Base-by-base conservation (phyloP, 1,140 invertebrate genomes). In the Neomicropteryx cornuta region DNA sequence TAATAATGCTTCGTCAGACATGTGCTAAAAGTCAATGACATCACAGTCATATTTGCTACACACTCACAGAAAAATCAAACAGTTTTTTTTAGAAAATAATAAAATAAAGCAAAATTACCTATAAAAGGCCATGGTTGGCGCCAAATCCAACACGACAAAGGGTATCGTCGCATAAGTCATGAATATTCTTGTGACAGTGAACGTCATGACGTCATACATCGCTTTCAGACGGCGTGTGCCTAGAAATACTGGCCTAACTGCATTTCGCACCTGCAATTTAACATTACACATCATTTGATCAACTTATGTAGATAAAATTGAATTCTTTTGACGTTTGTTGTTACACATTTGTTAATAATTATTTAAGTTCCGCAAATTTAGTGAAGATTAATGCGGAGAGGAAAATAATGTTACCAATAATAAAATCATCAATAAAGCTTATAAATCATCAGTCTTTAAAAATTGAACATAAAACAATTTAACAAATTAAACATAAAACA, bases 91-190 rank as follows among this genome's bases (percentile, higher is more conserved):
- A n/a, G n/a, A n/a, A n/a, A n/a, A n/a, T n/a, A n/a, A n/a, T n/a
- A n/a, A n/a, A n/a, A n/a, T n/a, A n/a, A n/a, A n/a, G n/a, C 5
- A 32, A 6, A 35, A 5, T 42, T 47, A 68, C 66, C 58, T 60
- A 35, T 68, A 68, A 42, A 68, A 64, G 1, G 60, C 62, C 4
- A 68, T 46, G 38, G 58, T 64, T 5, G 66, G 66, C 51, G 72
- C 63, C 39, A 93, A 80, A 55, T 94, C 86, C 42, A 94, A 70
- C n/a, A 94, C 53, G 36, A 95, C 74, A 62, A 96, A 95, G 45
- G 86, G 84, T 50, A 90, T 88, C 16, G 85, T 86, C 18, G 85
- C 73, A 55, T 95, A 96, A 18, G 81, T 79, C 72, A 95, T 77
- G 31, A 81, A 67, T 18, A 94, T 52, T 47, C 87, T 73, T n/a